Base-by-base conservation (phyloP, 2,888 invertebrate species). In the Calephelis perditalis region DNA sequence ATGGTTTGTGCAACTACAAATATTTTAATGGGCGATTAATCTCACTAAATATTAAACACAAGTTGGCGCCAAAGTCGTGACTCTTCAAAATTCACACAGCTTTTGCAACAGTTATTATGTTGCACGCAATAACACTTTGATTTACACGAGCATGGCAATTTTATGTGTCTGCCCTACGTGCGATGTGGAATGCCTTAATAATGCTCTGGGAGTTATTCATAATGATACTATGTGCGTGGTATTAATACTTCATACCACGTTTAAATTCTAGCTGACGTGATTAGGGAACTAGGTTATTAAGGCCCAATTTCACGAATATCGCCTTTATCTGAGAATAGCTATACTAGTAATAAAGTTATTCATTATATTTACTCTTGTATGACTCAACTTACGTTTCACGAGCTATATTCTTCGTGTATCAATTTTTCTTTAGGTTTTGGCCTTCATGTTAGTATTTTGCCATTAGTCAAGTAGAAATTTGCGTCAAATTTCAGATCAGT, bases 101-200 rank as follows among this genome's bases (percentile, higher is more conserved):
- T 52, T 52, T 52, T 52, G 52, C 52, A 52, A 52, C 52, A 52
- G 52, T 67, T 62, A 65, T 65, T 65, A 65, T 65, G 65, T 66
- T 49, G 56, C 59, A 60, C 62, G 60, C 62, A 63, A 62, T 56
- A 63, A 55, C 62, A 49, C 60, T 65, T n/a, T 66, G 59, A 66
- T 66, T 65, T 66, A 63, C 65, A 61, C 65, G 49, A 63, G 59
- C 62, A 56, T 61, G 58, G 62, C 46, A 59, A 65, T 65, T 63
- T 66, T 65, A 65, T 66, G 62, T 15, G 12, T 61, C 58, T 62
- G 63, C 62, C 62, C 57, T 56, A 45, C 36, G 62, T 55, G 60
- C 49, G 63, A 57, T 66, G 65, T 62, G 65, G 60, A 56, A 62
- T 66, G 65, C 65, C 58, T 65, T 57, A 57, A 55, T 62, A 63